Evolutionary conservation across 2,797 vertebrate species (phyloP), one percentile per base, ranked within the genome.

Genomic region (Mus spretus): DNA sequence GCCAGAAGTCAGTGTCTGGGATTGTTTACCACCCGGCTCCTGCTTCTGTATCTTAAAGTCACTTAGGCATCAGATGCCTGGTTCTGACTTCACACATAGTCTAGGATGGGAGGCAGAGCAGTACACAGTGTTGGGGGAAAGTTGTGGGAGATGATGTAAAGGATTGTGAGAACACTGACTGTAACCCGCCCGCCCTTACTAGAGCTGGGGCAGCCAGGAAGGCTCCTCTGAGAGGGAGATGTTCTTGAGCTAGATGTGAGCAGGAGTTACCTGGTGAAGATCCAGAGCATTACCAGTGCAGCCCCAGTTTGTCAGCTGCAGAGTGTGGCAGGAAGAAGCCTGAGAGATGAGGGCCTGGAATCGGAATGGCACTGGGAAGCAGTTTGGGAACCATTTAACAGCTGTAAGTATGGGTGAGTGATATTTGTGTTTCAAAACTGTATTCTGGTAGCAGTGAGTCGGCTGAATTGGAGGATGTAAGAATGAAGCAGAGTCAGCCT

Each of bases 361-460:
- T 14, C 57, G 91, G 90, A 83, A 24, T 87, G n/a, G 57, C 83
- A 83, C 93, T 89, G 78, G 82, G 79, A 89, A 80, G 70, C n/a
- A 67, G 4, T 92, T 96, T 96, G 86, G 70, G 77, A 86, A 59
- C 70, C 82, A 87, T 67, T 75, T 89, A 80, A 94, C 34, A 14
- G 80, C 89, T 95, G 95, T 96, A 96, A 93, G n/a, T 26, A 22
- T 96, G 61, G 40, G 53, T 96, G 57, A 85, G 47, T 86, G 88
- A 59, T 80, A 57, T n/a, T 93, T 96, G 83, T 55, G 13, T 96
- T 96, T 86, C 72, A 93, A 59, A 93, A 79, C 19, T 37, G 63
- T 93, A 77, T 31, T 89, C 7, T 88, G 72, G 37, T 14, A 78
- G 26, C 40, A 74, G 14, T 61, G 6, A 88, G 78, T 75, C 94